phyloP scores from a whole-genome alignment of 2,888 invertebrate species.

The Kryphioiulus occultus region DNA sequence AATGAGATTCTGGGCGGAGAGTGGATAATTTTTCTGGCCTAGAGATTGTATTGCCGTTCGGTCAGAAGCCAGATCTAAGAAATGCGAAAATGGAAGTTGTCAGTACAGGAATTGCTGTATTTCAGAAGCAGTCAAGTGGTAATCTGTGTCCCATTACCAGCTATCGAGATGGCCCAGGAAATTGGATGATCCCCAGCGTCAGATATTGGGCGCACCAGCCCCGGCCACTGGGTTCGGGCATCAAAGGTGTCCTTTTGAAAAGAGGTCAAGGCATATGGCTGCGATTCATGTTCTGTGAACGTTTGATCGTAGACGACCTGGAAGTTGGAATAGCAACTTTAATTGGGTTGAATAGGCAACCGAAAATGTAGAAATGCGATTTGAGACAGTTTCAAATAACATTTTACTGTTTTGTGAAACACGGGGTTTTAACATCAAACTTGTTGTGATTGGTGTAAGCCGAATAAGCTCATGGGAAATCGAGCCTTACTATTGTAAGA shows the following conservation, averaged over 20 bases:
- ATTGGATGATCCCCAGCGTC: background rate
- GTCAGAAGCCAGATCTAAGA: background rate
- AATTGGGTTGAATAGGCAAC: too few relatives aligned
- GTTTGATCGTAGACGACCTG: background rate
- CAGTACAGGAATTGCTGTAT: background rate
- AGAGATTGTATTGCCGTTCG: background rate
- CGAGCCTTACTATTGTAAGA: too few relatives aligned
- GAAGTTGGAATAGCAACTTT: too few relatives aligned
- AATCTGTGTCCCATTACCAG: background rate
- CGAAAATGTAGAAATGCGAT: too few relatives aligned
- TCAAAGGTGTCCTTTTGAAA: slow-evolving; percentile 3
- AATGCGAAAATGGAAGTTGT: background rate
- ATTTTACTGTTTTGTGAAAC: too few relatives aligned
- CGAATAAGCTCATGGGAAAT: too few relatives aligned
- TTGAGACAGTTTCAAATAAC: too few relatives aligned
- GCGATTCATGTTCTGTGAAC: background rate
- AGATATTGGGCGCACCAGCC: background rate
- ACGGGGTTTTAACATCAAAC: too few relatives aligned
- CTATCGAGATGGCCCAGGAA: slow-evolving; percentile 39
- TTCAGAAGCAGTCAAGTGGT: background rate
- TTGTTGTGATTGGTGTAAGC: too few relatives aligned
- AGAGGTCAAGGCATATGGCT: too few relatives aligned
- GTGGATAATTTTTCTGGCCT: background rate
- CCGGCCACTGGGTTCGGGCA: slow-evolving; percentile 27
- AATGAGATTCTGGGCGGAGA: slow-evolving; percentile 27